phyloP scores from a whole-genome alignment of 64 coral and sea anemone species.

The Montipora cactus region DNA sequence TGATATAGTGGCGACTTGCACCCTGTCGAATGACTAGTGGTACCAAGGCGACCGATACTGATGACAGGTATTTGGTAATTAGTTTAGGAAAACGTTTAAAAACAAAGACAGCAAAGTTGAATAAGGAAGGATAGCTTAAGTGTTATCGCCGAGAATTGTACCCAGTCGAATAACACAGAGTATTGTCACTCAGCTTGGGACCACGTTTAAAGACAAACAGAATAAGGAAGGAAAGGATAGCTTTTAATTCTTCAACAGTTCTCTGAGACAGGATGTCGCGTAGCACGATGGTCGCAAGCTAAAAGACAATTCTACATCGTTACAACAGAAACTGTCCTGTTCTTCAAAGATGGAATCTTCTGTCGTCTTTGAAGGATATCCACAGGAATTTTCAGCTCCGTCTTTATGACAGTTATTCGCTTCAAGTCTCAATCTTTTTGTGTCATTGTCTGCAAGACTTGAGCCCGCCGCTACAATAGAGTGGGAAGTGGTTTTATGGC shows the following conservation, averaged over 20 bases:
- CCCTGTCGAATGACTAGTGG: not conserved
- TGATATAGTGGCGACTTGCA: too few species aligned
- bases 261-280: constrained; percentile 81
- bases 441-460: not conserved
- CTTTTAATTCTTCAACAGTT: constrained; percentile 81
- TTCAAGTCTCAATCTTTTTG: constrained; percentile 5
- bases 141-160: too few species aligned
- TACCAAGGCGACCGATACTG: not conserved
- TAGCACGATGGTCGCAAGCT: constrained; percentile 78
- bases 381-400: too few species aligned
- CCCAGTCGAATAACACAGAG: not conserved
- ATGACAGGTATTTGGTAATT: not conserved
- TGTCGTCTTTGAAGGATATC: not conserved
- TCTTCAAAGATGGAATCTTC: not conserved
- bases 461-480: not conserved
- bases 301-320: constrained; percentile 79
- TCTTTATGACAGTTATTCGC: not conserved
- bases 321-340: not conserved
- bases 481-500: not conserved
- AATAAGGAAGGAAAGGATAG: too few species aligned
- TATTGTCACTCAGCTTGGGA: not conserved
- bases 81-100: too few species aligned
- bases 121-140: too few species aligned
- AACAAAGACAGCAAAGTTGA: too few species aligned
- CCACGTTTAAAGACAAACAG: not conserved